A percentile compares a stretch with the other conserved stretches of the same genome.
These are phyloP conservation scores for Anhinga rufa DNA, from an alignment of 2,113 vertebrate genomes.

Conservation along the genomic window DNA sequence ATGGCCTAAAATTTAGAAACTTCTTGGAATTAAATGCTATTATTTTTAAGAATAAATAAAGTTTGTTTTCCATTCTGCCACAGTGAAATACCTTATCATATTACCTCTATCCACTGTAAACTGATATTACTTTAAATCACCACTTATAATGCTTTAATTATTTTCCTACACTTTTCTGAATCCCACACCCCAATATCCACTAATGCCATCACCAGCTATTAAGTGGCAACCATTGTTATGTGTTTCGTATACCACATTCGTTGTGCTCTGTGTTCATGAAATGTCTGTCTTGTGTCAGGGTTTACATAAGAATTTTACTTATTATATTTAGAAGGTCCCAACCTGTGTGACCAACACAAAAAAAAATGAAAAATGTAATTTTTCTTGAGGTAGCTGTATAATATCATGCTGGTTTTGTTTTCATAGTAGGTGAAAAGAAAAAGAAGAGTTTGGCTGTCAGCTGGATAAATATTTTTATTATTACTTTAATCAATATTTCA, in stretches of 20 bases:
- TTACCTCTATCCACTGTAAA: background rate
- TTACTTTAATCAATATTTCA: background rate
- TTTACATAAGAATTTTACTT: background rate
- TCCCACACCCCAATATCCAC: background rate
- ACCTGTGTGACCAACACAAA: background rate
- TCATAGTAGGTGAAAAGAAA: background rate
- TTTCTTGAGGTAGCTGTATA: background rate
- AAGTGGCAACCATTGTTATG: background rate
- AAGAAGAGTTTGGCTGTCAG: background rate
- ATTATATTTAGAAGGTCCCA: background rate
- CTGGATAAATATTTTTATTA: background rate
- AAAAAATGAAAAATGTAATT: rapidly evolving
- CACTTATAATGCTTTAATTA: background rate
- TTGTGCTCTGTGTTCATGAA: background rate
- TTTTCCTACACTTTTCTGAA: background rate
- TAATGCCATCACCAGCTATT: background rate
- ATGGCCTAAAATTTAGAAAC: background rate
- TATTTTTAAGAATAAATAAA: background rate
- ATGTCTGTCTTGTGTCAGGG: background rate
- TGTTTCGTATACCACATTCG: background rate
- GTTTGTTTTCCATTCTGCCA: background rate
- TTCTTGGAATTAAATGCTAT: background rate
- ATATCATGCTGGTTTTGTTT: background rate
- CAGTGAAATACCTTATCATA: background rate
- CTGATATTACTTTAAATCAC: background rate